These are phyloP conservation scores for Pogoniulus pusillus DNA, from an alignment of 2,797 vertebrate species.

Conservation along the genomic window DNA sequence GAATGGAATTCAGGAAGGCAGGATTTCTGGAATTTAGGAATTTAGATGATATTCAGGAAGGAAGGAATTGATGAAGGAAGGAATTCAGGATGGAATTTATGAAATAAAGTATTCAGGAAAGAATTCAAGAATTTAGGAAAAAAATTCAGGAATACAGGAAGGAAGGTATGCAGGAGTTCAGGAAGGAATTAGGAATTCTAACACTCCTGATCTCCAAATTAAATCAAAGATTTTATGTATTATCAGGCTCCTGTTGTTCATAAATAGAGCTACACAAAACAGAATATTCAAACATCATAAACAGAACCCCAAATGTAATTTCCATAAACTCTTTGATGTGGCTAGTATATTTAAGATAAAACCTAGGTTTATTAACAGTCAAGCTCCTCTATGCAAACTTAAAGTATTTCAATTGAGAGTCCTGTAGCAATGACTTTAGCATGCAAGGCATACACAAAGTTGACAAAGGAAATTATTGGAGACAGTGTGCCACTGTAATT, in stretches of 20 bases:
- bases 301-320: background rate
- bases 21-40: no score
- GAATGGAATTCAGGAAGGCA: no score
- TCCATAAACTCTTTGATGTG: background rate
- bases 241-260: background rate
- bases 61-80: no score
- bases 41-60: no score
- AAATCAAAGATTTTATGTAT: background rate
- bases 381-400: background rate
- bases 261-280: background rate
- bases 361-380: background rate
- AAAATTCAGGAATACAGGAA: no score
- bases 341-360: background rate
- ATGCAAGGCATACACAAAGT: slow-evolving; percentile 56
- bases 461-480: slow-evolving; percentile 70
- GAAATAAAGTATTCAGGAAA: no score
- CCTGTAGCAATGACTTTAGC: slow-evolving; percentile 42
- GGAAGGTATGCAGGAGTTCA: no score
- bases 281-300: background rate
- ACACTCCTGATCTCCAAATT: background rate
- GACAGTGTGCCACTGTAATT: slow-evolving; percentile 68
- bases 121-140: no score
- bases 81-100: no score
- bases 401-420: slow-evolving; percentile 17
- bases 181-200: no score